These are phyloP conservation scores for Eudemis profundana DNA, from an alignment of 2,888 invertebrate genomes.

Conservation along the genomic window DNA sequence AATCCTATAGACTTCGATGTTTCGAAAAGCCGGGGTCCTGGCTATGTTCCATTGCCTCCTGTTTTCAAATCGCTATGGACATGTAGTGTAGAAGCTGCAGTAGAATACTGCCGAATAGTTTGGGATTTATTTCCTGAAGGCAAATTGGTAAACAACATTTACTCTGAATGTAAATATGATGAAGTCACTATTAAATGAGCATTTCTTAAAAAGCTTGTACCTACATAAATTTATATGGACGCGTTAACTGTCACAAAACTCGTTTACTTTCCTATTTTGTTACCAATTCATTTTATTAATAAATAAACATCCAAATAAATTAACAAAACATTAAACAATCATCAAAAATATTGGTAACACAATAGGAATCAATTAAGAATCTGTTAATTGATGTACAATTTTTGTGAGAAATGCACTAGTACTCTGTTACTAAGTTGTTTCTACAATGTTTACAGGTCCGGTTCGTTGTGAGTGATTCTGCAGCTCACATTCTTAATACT, in stretches of 20 bases:
- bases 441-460: constrained; percentile 85
- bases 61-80: constrained; percentile 98
- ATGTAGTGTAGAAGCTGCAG: constrained; percentile 96
- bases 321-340: too few species aligned
- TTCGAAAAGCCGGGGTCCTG: constrained; percentile 88
- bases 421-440: constrained; percentile 6
- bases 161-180: too few species aligned
- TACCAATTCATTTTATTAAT: too few species aligned
- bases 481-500: constrained; percentile 93
- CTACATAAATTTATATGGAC: too few species aligned
- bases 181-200: too few species aligned
- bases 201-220: not conserved
- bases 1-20: constrained; percentile 93
- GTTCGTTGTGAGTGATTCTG: constrained; percentile 94
- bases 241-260: too few species aligned
- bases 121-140: constrained; percentile 98
- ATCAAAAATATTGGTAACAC: too few species aligned
- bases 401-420: not conserved
- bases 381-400: too few species aligned
- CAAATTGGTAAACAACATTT: constrained; percentile 88
- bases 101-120: constrained; percentile 98
- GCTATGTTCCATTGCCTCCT: constrained; percentile 91
- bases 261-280: too few species aligned
- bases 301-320: too few species aligned
- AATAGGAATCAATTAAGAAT: too few species aligned